Conservation (phyloP, 2,113 vertebrate genomes). For the Mugil cephalus region DNA sequence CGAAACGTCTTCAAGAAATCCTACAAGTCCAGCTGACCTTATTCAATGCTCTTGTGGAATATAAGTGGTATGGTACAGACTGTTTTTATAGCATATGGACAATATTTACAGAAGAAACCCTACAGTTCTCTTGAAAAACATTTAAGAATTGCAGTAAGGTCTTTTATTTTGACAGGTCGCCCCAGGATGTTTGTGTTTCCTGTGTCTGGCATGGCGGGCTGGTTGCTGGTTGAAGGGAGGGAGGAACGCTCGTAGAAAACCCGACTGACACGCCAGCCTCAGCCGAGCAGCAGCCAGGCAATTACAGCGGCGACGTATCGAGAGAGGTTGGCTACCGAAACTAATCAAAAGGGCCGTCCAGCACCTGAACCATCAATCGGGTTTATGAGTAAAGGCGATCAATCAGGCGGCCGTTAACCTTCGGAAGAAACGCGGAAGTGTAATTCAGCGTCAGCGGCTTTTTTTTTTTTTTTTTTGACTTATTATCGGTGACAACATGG, state of each 20-base stretch:
- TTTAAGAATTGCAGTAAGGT: too few species aligned
- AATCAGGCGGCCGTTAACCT: constrained; percentile 74
- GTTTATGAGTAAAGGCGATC: constrained; percentile 74
- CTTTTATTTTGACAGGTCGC: constrained; percentile 41
- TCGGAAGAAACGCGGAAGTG: constrained; percentile 65
- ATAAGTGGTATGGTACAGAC: too few species aligned
- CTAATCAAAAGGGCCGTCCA: constrained; percentile 76
- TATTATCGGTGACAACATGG: constrained; percentile 81
- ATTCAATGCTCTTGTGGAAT: too few species aligned
- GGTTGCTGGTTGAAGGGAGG: constrained; percentile 1
- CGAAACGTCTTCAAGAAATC: too few species aligned
- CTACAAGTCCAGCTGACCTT: too few species aligned
- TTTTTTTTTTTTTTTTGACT: constrained; percentile 48
- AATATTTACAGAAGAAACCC: too few species aligned
- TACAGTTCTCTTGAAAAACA: too few species aligned
- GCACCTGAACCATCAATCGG: constrained; percentile 73
- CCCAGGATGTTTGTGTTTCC: constrained; percentile 21
- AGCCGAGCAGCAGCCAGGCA: constrained; percentile 32
- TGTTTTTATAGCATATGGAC: too few species aligned
- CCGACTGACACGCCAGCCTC: constrained; percentile 63
- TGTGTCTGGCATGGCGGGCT: not conserved
- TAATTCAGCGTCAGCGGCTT: constrained; percentile 63
- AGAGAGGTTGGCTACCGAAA: constrained; percentile 73
- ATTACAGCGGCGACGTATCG: constrained; percentile 49
- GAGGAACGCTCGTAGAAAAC: constrained; percentile 49